phyloP scores from a whole-genome alignment of 2,888 invertebrate genomes.

The Nowickia ferox region DNA sequence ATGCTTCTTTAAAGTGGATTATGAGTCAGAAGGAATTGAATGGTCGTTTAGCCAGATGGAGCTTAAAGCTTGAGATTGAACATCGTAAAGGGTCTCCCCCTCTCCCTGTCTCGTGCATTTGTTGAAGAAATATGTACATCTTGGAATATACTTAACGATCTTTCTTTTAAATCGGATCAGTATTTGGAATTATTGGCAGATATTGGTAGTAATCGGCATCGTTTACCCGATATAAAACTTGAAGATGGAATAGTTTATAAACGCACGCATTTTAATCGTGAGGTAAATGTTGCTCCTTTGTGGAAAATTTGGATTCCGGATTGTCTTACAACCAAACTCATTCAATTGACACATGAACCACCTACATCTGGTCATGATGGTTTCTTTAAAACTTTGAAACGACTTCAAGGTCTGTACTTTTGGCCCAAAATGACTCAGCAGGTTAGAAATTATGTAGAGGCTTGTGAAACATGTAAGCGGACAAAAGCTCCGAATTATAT shows the following conservation, averaged over 20 bases:
- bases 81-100: neutral
- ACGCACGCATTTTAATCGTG: neutral
- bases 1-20: slow-evolving; percentile 13
- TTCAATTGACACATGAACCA: neutral
- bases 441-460: neutral
- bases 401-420: neutral
- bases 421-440: slow-evolving; percentile 13
- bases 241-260: slow-evolving; percentile 1
- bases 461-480: neutral
- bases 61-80: neutral
- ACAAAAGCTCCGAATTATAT: slow-evolving; percentile 7
- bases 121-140: neutral
- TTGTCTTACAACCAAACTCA: neutral
- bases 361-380: slow-evolving; percentile 5
- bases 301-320: slow-evolving; percentile 16
- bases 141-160: neutral
- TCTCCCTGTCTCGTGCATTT: neutral
- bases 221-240: neutral
- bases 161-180: neutral
- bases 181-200: too few species aligned
- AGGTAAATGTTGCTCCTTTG: neutral
- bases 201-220: neutral
- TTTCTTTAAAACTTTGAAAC: slow-evolving; percentile 8
- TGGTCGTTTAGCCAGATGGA: neutral
- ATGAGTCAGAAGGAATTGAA: neutral